Evolutionary conservation across 1,140 invertebrate species (phyloP).

Genomic region (Lepidurus apus): DNA sequence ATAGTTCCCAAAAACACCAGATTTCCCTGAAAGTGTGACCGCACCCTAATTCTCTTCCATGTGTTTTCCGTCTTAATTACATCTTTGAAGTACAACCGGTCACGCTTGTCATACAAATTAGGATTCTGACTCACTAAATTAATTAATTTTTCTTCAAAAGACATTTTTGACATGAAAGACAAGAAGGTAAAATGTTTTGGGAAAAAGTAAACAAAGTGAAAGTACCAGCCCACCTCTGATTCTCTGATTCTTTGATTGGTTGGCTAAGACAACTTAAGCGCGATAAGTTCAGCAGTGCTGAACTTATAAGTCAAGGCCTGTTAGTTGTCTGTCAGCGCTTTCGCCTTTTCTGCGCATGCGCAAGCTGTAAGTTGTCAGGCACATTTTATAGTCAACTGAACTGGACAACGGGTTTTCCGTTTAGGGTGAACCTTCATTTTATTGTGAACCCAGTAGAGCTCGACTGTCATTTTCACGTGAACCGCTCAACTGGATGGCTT

Average conservation of each 20-base stretch:
- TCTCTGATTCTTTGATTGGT: neutral
- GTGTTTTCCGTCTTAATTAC: neutral
- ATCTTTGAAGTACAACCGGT: neutral
- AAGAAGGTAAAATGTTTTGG: neutral
- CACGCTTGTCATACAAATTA: neutral
- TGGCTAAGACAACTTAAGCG: too few species aligned
- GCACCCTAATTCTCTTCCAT: neutral
- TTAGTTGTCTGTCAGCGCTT: too few species aligned
- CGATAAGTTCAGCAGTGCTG: too few species aligned
- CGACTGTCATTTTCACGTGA: too few species aligned
- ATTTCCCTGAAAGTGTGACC: neutral
- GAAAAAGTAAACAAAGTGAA: neutral
- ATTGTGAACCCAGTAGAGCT: too few species aligned
- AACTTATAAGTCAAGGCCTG: too few species aligned
- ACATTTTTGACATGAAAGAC: neutral
- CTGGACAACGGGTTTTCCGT: too few species aligned
- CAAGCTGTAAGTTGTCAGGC: too few species aligned
- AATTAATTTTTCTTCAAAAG: neutral
- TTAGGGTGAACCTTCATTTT: too few species aligned
- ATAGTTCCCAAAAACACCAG: neutral
- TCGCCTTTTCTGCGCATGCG: too few species aligned
- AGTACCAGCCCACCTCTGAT: neutral
- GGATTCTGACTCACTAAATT: neutral
- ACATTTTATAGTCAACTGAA: too few species aligned
- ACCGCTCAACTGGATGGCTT: too few species aligned